Conservation (phyloP, 53 echinoderm and acorn worm species). For the Echinarachnius parma region DNA sequence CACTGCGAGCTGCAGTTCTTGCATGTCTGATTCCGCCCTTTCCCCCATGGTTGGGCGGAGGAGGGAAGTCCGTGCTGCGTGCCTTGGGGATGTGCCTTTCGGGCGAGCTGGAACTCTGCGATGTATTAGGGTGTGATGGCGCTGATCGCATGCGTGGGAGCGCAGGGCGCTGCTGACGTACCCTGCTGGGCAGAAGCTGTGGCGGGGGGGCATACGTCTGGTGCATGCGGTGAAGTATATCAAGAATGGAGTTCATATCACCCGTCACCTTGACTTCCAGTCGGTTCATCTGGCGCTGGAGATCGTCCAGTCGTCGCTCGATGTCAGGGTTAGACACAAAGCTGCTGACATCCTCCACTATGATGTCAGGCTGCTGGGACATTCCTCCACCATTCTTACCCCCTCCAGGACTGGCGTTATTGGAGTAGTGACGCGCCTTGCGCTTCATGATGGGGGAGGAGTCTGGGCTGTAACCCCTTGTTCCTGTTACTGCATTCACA, state of each 20-base stretch:
- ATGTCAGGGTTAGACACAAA: conserved; percentile 81
- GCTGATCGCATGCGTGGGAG: conserved; percentile 81
- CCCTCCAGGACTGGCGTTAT: conserved; percentile 8
- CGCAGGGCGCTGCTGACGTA: conserved; percentile 77
- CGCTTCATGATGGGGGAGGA: conserved; percentile 76
- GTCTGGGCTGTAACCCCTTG: conserved; percentile 59
- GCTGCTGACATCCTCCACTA: conserved; percentile 85
- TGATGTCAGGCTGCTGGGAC: conserved; percentile 68
- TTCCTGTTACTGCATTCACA: conserved; percentile 78
- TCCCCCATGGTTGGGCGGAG: conserved; percentile 7
- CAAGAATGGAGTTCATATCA: conserved; percentile 93
- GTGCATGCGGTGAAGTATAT: conserved; percentile 70
- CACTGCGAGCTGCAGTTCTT: conserved; percentile 35
- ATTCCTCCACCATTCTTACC: conserved; percentile 5
- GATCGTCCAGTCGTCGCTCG: conserved; percentile 79
- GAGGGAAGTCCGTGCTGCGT: conserved; percentile 22
- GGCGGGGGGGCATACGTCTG: conserved; percentile 65
- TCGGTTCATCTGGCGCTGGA: conserved; percentile 88
- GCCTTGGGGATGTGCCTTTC: conserved; percentile 24
- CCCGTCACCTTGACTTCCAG: conserved; percentile 84
- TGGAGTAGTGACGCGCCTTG: conserved; percentile 81
- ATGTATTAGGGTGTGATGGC: conserved; percentile 63
- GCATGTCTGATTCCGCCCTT: conserved; percentile 6
- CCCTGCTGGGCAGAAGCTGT: conserved; percentile 76
- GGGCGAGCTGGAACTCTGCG: conserved; percentile 40